A percentile compares a stretch with the other conserved stretches of the same genome.
Conservation (phyloP, 2,113 vertebrate genomes). For the Seriola aureovittata region DNA sequence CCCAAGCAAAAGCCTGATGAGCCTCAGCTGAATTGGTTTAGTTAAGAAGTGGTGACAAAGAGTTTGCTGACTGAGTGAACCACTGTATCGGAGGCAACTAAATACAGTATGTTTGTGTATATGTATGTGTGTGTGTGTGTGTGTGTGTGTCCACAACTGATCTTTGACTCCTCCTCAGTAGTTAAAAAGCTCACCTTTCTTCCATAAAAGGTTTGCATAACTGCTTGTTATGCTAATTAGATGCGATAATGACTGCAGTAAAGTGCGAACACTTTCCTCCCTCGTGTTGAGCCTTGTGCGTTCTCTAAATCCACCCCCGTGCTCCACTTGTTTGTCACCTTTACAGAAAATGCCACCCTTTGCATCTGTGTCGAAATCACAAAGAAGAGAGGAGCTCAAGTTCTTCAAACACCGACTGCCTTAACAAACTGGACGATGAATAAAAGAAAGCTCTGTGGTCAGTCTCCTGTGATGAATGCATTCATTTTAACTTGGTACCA, state of each 20-base stretch:
- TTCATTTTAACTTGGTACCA: background rate
- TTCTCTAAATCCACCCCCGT: constrained; percentile 44
- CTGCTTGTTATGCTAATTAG: constrained; percentile 67
- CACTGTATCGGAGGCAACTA: background rate
- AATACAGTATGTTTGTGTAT: background rate
- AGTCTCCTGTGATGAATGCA: background rate
- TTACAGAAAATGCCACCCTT: constrained; percentile 17
- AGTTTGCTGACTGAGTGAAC: constrained; percentile 6
- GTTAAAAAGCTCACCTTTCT: constrained; percentile 54
- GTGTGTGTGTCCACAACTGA: background rate
- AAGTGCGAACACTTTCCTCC: constrained; percentile 45
- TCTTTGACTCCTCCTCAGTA: constrained; percentile 30
- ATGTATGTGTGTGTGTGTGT: background rate
- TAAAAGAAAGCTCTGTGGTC: background rate
- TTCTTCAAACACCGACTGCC: background rate
- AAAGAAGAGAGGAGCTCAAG: constrained; percentile 19
- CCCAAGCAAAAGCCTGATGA: background rate
- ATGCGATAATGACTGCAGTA: constrained; percentile 52
- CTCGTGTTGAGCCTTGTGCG: constrained; percentile 11
- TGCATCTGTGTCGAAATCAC: constrained; percentile 20
- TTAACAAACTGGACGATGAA: background rate
- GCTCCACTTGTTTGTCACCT: constrained; percentile 48
- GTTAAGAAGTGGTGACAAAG: background rate
- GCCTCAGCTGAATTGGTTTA: background rate
- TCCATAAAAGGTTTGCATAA: constrained; percentile 65